A percentile compares a stretch with the other conserved stretches of the same genome.
These are phyloP conservation scores for Eurytoma californica DNA, from an alignment of 2,888 invertebrate genomes.

Conservation along the genomic window DNA sequence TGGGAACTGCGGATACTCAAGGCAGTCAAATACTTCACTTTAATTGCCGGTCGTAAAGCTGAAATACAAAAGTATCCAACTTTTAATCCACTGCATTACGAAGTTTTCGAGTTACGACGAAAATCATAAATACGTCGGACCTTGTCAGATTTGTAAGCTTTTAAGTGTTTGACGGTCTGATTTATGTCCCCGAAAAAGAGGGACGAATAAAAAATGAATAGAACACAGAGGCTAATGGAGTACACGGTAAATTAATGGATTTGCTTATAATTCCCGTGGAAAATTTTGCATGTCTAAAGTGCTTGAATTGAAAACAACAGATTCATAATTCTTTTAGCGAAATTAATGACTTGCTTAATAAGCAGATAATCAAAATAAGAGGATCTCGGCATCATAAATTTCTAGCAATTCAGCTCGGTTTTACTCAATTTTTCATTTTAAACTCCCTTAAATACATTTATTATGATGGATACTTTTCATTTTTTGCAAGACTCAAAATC, in stretches of 20 bases:
- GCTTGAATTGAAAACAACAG: neutral
- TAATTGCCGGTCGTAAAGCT: slow-evolving; percentile 32
- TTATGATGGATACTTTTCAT: no score
- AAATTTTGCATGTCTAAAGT: neutral
- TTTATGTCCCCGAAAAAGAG: no score
- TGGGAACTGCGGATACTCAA: neutral
- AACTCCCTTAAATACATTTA: no score
- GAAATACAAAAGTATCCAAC: slow-evolving; percentile 36
- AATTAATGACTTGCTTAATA: neutral
- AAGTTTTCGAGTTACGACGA: slow-evolving; percentile 14
- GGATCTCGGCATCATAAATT: no score
- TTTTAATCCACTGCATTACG: slow-evolving; percentile 2
- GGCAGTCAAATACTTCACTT: slow-evolving; percentile 26
- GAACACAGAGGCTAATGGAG: no score
- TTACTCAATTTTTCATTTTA: no score
- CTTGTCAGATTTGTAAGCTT: neutral
- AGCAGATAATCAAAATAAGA: neutral
- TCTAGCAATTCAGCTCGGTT: no score
- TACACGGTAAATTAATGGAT: no score
- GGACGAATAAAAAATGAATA: no score
- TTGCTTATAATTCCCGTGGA: neutral
- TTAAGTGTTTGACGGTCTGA: no score
- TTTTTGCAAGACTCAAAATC: no score
- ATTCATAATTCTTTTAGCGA: neutral
- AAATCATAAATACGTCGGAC: neutral